Percentiles rank a stretch among this genome's conserved stretches.
Conservation (phyloP, 2,888 invertebrate species). For the Isotomurus palustris region DNA sequence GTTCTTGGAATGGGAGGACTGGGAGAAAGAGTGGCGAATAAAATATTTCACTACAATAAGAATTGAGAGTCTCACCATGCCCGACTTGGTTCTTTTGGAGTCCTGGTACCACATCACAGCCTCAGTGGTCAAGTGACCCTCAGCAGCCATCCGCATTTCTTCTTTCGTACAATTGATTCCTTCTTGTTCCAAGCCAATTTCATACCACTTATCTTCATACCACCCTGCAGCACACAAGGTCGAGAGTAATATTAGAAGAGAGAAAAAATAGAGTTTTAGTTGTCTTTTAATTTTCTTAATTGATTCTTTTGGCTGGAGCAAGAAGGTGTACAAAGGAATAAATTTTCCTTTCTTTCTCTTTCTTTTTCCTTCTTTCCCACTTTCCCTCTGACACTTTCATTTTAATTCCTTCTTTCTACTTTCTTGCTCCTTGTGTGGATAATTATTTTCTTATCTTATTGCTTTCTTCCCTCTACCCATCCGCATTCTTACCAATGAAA, state of each 20-base stretch:
- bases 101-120: slow-evolving; percentile 98
- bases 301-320: too few species aligned
- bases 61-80: slow-evolving; percentile 63
- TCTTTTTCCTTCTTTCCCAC: too few species aligned
- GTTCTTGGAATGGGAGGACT: too few species aligned
- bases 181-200: slow-evolving; percentile 76
- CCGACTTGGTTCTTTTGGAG: slow-evolving; percentile 89
- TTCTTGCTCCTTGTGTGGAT: too few species aligned
- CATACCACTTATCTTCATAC: slow-evolving; percentile 99
- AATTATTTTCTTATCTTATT: neutral
- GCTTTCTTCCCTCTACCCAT: neutral
- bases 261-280: neutral
- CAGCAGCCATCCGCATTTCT: slow-evolving; percentile 89
- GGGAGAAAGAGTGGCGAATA: too few species aligned
- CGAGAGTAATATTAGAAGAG: neutral
- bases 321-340: too few species aligned
- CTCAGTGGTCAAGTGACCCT: slow-evolving; percentile 97
- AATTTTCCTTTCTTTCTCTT: too few species aligned
- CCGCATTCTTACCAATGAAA: slow-evolving; percentile 93
- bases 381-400: too few species aligned
- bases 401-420: too few species aligned
- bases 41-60: too few species aligned
- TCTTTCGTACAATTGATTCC: slow-evolving; percentile 87
- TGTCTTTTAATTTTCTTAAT: too few species aligned
- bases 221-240: slow-evolving; percentile 60